Base-by-base conservation (phyloP, 2,797 vertebrate genomes). In the Falco naumanni region DNA sequence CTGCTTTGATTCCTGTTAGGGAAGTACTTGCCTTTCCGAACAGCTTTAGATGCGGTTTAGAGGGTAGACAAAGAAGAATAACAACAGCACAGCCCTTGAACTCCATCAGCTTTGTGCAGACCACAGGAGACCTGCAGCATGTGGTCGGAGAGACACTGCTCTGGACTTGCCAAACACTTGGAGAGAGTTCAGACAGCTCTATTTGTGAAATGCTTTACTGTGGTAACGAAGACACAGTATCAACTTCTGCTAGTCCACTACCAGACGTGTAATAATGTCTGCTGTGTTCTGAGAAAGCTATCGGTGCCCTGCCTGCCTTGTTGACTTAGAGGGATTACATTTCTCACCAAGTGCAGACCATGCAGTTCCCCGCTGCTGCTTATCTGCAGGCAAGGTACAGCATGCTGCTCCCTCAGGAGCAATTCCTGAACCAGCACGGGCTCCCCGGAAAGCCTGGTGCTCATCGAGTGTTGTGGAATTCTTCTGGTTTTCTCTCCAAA, bases 301-400 rank as follows among this genome's bases (percentile, higher is more conserved):
- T 92, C 17, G 0, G 78, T 81, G 84, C 86, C 84, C 68, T 84
- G 80, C 74, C 71, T 89, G 68, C 84, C 71, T 65, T 96, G 92
- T 91, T 93, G 94, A 93, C 90, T 94, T 84, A 87, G 84, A 81
- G 82, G 90, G 80, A 91, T 92, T 95, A 65, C 47, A 41, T 83
- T 93, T 93, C 84, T 93, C 78, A 69, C 76, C 47, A 65, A 95
- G 88, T 13, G 4, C 50, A 56, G 80, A 85, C 81, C 66, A 24
- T 25, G 45, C 53, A 39, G 77, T 74, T 95, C 70, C 87, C 83
- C 84, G 53, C 57, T 87, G 39, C 81, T 69, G 66, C 90, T 96
- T 94, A 95, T 96, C 96, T 95, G 61, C 0, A 9, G 89, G 84
- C 87, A 90, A 95, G 82, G 91, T 95, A 81, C 89, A 87, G 80